Evolutionary conservation across 2,113 vertebrate genomes (phyloP).

Genomic region (Macquaria ambigua): DNA sequence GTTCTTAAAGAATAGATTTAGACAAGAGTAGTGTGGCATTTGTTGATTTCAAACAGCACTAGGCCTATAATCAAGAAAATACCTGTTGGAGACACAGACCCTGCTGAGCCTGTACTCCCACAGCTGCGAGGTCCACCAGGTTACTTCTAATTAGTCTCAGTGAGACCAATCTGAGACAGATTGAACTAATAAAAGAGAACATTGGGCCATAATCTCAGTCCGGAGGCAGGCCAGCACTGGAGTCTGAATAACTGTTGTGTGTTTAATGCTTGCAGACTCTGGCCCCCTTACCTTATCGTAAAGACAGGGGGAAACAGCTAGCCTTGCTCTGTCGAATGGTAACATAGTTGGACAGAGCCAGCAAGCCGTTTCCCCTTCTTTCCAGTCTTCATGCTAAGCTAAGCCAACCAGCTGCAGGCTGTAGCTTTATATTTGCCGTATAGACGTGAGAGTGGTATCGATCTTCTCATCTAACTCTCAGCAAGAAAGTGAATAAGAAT

Average conservation of each 20-base stretch:
- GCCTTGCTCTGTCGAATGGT: background rate
- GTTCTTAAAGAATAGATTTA: slow-evolving; percentile 4
- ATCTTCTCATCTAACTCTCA: background rate
- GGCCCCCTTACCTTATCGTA: background rate
- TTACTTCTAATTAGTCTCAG: slow-evolving; percentile 54
- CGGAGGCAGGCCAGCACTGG: background rate
- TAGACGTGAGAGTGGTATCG: background rate
- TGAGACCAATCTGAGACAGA: slow-evolving; percentile 29
- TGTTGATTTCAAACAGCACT: slow-evolving; percentile 16
- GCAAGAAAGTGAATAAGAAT: no score
- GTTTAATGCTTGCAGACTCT: background rate
- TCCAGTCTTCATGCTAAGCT: background rate
- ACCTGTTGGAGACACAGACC: slow-evolving; percentile 19
- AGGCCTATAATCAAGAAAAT: slow-evolving; percentile 10
- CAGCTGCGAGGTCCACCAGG: slow-evolving; percentile 18
- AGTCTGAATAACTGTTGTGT: background rate
- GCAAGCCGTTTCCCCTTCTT: background rate
- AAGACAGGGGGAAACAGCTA: background rate
- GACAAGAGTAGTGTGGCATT: background rate
- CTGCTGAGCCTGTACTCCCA: slow-evolving; percentile 11
- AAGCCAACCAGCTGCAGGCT: background rate
- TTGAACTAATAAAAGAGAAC: slow-evolving; percentile 24
- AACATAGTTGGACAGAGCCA: no score
- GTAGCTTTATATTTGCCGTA: background rate
- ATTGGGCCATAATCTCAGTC: background rate